Conservation (phyloP, 92 coral and sea anemone species). For the Bergia sp. region DNA sequence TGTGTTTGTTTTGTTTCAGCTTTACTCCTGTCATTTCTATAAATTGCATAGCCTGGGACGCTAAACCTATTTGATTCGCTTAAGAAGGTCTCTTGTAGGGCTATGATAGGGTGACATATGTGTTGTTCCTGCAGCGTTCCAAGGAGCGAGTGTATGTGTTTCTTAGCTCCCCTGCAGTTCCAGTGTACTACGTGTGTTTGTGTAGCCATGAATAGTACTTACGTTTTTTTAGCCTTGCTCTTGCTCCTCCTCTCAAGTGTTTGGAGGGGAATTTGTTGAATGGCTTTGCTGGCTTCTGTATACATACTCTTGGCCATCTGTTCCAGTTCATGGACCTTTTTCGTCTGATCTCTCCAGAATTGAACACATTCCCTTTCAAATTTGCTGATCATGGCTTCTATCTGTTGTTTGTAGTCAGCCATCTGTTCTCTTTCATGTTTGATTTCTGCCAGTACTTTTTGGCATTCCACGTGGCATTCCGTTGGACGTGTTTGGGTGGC, state of each 20-base stretch:
- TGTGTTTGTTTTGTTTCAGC: background rate
- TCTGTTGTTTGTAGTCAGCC: conserved; percentile 19
- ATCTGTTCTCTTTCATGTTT: conserved; percentile 16
- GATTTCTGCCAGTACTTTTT: conserved; percentile 14
- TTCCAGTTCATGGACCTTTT: conserved; percentile 10
- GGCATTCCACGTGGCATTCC: conserved; percentile 21
- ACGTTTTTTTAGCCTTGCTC: conserved; percentile 18
- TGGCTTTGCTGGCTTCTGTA: conserved; percentile 16
- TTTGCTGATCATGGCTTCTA: conserved; percentile 18
- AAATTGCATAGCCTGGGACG: background rate
- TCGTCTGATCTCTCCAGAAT: conserved; percentile 14
- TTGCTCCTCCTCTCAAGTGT: conserved; percentile 8
- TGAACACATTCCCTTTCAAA: conserved; percentile 17
- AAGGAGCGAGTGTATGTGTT: background rate
- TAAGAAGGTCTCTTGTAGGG: background rate
- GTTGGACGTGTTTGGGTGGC: conserved; percentile 18
- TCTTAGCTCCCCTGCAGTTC: no score
- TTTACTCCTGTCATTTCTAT: background rate
- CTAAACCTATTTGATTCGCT: background rate
- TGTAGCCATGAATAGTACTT: conserved; percentile 14
- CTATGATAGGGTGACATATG: conserved; percentile 9
- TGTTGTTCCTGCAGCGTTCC: no score
- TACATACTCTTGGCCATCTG: conserved; percentile 15
- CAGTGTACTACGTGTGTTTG: no score
- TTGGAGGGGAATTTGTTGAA: conserved; percentile 18